Base-by-base conservation (phyloP, 2,113 vertebrate species). In the Vanacampus margaritifer region DNA sequence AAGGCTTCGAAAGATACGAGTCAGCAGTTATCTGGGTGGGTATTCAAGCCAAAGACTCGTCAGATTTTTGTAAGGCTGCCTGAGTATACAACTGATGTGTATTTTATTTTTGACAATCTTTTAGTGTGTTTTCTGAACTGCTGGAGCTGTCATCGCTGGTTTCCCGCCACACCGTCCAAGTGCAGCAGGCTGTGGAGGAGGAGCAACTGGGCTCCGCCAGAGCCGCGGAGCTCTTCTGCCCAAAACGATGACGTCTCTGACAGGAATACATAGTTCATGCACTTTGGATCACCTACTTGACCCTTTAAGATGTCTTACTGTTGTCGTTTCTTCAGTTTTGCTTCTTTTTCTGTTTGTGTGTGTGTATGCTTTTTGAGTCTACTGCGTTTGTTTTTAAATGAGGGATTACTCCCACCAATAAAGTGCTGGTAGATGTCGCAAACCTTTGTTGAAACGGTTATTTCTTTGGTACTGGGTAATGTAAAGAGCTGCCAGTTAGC, bases 91-190 rank as follows among this genome's bases (percentile, higher is more conserved):
- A 26, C 13, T 11, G 26, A 5, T 2, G 23, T 17, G 4, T 46
- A 46, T 19, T 9, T 6, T 17, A n/a, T 54, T 6, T 68, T 56
- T 50, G 62, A 0, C 16, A 0, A 36, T 37, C 57, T 39, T 63
- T 6, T 4, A 91, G 90, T 11, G 6, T 76, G 1, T 83, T 82
- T 71, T 87, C 87, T 0, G 87, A 86, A 39, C 83, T 90, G 23
- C 60, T 77, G 81, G 90, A 94, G 68, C 79, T 96, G 69, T 92
- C 92, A 0, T 92, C 82, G 0, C 69, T 93, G 78, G 86, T 85
- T 4, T 91, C 83, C 74, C 91, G 88, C 51, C 93, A 95, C 71
- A 88, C 86, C 0, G 85, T 90, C 63, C 71, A 85, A n/a, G 65
- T 79, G n/a, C 86, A 89, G 72, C 89, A 85, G 64, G 68, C 75